Evolutionary conservation across 2,888 invertebrate species (phyloP), one percentile per base, ranked within the genome.

Genomic region (Oeneis ivallda): DNA sequence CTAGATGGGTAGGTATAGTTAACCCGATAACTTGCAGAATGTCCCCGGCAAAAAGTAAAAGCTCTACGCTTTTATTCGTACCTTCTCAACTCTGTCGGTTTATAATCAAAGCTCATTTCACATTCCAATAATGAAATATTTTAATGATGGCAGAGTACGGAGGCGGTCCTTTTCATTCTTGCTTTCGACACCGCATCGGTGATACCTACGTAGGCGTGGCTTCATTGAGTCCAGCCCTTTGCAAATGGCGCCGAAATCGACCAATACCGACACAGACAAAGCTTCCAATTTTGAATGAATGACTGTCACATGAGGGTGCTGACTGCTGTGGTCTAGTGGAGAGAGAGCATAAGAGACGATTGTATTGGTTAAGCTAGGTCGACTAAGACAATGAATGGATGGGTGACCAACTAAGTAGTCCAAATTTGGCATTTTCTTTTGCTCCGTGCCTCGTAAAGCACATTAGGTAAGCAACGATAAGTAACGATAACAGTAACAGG

Each of bases 241-340:
- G 78, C 88, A 90, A 91, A 92, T 92, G 91, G 91, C 91, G 91
- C 81, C 85, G 80, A 85, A 85, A 79, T 84, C 84, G 66, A 79
- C 90, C 90, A 91, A 90, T 90, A 75, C 75, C 71, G 77, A 77
- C 75, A 76, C 75, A 73, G 80, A 78, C 75, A 71, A 71, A 73
- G 70, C 74, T 78, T 82, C 79, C 77, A 79, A 78, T 62, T 47
- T 32, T 47, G 56, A 63, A 68, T 59, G 66, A 63, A 63, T 17
- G 47, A 34, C 37, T 66, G 65, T 63, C 67, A 67, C 60, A 66
- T 66, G 67, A 34, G 47, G 45, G 49, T 63, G 63, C 62, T 9
- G 9, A 47, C 9, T 17, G 2, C 9, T 47, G 8, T 47, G 47
- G 17, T 9, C 47, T 17, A 17, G 2, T 17, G 17, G 2, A 2